phyloP scores from a whole-genome alignment of 2,113 vertebrate genomes.

The Sialia sialis region DNA sequence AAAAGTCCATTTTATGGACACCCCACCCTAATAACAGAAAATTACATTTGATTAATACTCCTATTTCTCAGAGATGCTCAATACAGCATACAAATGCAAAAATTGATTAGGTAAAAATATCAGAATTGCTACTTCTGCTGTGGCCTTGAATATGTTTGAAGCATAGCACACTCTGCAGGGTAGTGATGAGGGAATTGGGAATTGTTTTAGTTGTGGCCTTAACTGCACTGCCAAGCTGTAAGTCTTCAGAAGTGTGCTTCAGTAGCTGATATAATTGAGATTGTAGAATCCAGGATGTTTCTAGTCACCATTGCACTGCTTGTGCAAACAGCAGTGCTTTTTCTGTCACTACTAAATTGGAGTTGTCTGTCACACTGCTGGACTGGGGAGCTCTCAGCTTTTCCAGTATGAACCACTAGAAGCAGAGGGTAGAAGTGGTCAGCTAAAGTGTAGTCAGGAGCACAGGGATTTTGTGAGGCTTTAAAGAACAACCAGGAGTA shows the following conservation, averaged over 20 bases:
- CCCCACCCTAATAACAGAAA: neutral
- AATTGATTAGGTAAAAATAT: neutral
- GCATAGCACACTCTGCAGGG: neutral
- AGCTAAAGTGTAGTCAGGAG: neutral
- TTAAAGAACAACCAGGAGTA: neutral
- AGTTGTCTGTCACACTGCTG: neutral
- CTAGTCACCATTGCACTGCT: neutral
- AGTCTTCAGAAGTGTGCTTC: neutral
- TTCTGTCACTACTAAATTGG: neutral
- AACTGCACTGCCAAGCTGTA: neutral
- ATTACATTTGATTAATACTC: neutral
- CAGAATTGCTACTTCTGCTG: neutral
- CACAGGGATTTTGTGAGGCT: neutral
- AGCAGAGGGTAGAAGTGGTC: fast-evolving
- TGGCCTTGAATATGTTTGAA: neutral
- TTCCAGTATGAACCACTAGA: neutral
- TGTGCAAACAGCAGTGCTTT: neutral
- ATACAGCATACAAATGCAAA: neutral
- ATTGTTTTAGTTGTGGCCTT: neutral
- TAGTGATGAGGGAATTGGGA: neutral
- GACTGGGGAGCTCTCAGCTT: neutral
- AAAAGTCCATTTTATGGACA: neutral
- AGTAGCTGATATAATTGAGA: neutral
- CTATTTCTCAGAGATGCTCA: neutral
- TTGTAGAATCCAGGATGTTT: neutral